Evolutionary conservation across 2,797 vertebrate genomes (phyloP), one percentile per base, ranked within the genome.

Genomic region (Rhinoraja longicauda): DNA sequence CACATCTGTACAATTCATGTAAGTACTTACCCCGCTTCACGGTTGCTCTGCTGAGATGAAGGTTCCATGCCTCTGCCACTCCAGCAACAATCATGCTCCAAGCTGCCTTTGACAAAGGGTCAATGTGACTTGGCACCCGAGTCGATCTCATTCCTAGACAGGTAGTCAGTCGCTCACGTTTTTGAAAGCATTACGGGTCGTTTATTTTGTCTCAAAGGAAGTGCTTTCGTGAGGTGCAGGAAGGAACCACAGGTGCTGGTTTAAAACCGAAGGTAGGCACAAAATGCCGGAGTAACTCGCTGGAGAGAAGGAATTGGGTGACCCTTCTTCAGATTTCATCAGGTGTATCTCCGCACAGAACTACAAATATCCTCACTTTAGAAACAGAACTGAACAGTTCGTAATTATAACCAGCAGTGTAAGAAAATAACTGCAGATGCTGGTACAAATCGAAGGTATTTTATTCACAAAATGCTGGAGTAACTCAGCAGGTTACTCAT

Each of bases 1-100:
- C 84, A 88, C n/a, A 17, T 88, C 84, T 88, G n/a, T 84, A 88
- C 59, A 88, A 88, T 36, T 19, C 57, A 88, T 21, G 84, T 67
- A n/a, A 64, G n/a, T 88, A 67, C n/a, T 36, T 64, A 67, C n/a
- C 53, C n/a, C 59, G n/a, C n/a, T 36, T 36, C 6, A 19, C 62
- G 88, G n/a, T 67, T 67, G 10, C 19, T 88, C 64, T 64, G 36
- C 32, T 19, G 17, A 21, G 59, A 19, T 88, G n/a, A 88, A 67
- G 88, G 59, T 21, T 21, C 84, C 17, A 64, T 36, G 15, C 0
- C 67, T n/a, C 64, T 21, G 32, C 17, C 59, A 88, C n/a, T 15
- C 59, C 9, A 32, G 84, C n/a, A 88, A 7, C n/a, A 2, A 36
- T 32, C 15, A 36, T 36, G 59, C 88, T 7, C 84, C 17, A 67